phyloP scores from a whole-genome alignment of 2,797 vertebrate species.

The Schizothorax lantsangensis region DNA sequence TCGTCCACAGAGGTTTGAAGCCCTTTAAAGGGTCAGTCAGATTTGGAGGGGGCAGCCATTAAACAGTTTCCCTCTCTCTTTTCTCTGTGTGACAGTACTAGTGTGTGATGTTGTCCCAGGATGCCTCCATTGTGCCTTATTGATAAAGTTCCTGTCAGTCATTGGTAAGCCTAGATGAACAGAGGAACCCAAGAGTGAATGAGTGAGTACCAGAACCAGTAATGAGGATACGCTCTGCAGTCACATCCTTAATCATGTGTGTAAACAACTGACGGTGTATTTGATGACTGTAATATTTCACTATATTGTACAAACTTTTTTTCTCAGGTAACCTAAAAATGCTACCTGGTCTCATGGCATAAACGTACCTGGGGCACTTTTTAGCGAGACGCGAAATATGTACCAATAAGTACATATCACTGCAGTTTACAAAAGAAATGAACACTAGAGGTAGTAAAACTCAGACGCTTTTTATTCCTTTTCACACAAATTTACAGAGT shows the following conservation, averaged over 20 bases:
- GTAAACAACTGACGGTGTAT: background rate
- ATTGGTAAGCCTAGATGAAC: slow-evolving; percentile 15
- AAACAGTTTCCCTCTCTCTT: slow-evolving; percentile 7
- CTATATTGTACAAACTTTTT: background rate
- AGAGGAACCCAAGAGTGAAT: slow-evolving; percentile 20
- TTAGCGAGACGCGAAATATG: too few species aligned
- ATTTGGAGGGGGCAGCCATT: slow-evolving; percentile 33
- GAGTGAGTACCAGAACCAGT: background rate
- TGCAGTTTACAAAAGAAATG: too few species aligned
- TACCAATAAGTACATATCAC: too few species aligned
- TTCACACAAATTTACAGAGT: too few species aligned
- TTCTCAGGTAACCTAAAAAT: background rate
- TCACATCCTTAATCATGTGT: slow-evolving; percentile 11
- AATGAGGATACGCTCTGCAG: slow-evolving; percentile 14
- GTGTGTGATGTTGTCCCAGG: slow-evolving; percentile 32
- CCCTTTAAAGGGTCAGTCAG: slow-evolving; percentile 31
- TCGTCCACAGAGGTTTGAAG: slow-evolving; percentile 34
- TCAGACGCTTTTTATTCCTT: too few species aligned
- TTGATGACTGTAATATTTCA: slow-evolving; percentile 14
- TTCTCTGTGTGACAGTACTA: slow-evolving; percentile 17
- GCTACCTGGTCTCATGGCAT: too few species aligned
- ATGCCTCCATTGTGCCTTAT: slow-evolving; percentile 31
- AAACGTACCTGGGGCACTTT: too few species aligned
- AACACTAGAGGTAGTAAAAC: too few species aligned
- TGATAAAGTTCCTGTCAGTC: slow-evolving; percentile 43